Evolutionary conservation across 2,888 invertebrate genomes (phyloP), one percentile per base, ranked within the genome.

Genomic region (Microchrysa polita): DNA sequence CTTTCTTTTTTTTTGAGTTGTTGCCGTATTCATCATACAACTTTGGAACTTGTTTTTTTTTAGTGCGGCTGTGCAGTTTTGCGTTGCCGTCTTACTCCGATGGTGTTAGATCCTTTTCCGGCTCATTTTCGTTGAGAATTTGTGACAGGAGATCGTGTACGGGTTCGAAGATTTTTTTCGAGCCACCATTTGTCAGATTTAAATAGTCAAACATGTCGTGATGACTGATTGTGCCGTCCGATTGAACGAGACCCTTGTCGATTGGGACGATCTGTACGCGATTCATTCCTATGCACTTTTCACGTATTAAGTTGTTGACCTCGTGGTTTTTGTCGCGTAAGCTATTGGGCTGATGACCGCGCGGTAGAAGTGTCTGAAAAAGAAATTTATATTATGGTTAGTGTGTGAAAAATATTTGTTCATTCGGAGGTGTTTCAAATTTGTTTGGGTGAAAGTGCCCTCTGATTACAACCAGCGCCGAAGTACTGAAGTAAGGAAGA

Each of bases 141-240:
- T 94, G 93, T 76, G 90, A 88, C 20, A 94, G 86, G 77, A 94
- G 87, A 83, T 94, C 94, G 83, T 93, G 90, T 67, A 95, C 90
- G 20, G 94, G 93, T 84, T 93, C 93, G 83, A 95, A 94, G 10
- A 93, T 92, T 85, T 95, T 95, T 80, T 90, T 89, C 83, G 94
- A 94, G 72, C 96, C 96, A 67, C 91, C 89, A 84, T 93, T 93
- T 1, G 95, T 95, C 75, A 95, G 88, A 81, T 95, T 92, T 67
- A 96, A 88, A 84, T 95, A 97, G 85, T 97, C 96, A 82, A 93
- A 92, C 94, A 97, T 94, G 82, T 96, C 96, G 81, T 92, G 92
- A 81, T 94, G 94, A 81, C 93, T 93, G 74, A 96, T 95, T 59
- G 90, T 89, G 2, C 94, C 93, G 86, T 93, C 93, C 61, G 88